Evolutionary conservation across 2,113 vertebrate genomes (phyloP), one percentile per base, ranked within the genome.

Genomic region (Pelecanus crispus): DNA sequence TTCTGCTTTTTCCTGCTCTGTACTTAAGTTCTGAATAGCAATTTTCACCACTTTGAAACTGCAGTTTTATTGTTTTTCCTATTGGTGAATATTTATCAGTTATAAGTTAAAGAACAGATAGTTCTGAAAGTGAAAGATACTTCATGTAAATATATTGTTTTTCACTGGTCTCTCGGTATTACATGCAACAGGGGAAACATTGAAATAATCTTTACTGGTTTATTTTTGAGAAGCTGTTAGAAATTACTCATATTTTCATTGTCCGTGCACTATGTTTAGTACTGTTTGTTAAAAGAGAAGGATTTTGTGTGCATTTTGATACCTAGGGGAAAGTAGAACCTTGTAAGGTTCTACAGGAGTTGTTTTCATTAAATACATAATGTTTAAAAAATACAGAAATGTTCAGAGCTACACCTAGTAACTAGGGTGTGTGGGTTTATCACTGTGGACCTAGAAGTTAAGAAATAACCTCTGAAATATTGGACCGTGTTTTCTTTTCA

Each of bases 391-490:
- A 31, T 22, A 42, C 44, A 67, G 7, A 50, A 53, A 5, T 66
- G 6, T 53, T 53, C 38, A 73, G 11, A 31, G 26, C 45, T 59
- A 20, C 21, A 31, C 7, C 44, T 78, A 70, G 19, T 50, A 77
- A 21, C 7, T 32, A 16, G 12, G 3, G 3, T 59, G 7, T 52
- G 11, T 3, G 2, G 2, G 0, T 9, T 26, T 63, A 73, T 59
- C 21, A 45, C 19, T 26, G 5, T 56, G 28, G 29, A 66, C n/a
- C 9, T 56, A 16, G 22, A 85, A 74, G 31, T 11, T 62, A 84
- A 6, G 10, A 56, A 63, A n/a, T 45, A 70, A 17, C 17, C 26
- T 65, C 49, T 45, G 34, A 71, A 58, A 44, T 77, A 28, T 10
- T 53, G 44, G 19, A 49, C 5, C 0, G 1, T 9, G 4, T 44